phyloP scores from a whole-genome alignment of 1,140 invertebrate species.

The Drosophila chauvacae region DNA sequence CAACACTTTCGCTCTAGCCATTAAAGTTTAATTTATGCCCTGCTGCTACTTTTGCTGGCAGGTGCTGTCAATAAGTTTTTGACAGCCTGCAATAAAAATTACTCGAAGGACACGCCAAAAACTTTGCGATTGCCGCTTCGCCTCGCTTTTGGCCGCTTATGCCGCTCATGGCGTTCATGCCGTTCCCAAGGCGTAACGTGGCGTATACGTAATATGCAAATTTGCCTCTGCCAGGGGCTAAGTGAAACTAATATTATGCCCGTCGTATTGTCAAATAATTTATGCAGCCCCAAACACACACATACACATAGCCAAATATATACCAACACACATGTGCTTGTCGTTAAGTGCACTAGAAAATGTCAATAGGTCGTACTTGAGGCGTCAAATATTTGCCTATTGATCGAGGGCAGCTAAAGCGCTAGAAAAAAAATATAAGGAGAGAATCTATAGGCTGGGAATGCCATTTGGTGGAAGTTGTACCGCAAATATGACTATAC shows the following conservation, averaged over 20 bases:
- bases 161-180: conserved; percentile 1
- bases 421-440: conserved; percentile 16
- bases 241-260: conserved; percentile 79
- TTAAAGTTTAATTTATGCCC: conserved; percentile 62
- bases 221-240: conserved; percentile 34
- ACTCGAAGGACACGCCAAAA: conserved; percentile 53
- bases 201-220: conserved; percentile 79
- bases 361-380: conserved; percentile 70
- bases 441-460: background rate
- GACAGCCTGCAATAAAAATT: conserved; percentile 62
- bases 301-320: background rate
- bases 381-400: conserved; percentile 75
- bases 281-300: conserved; percentile 61
- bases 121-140: conserved; percentile 46
- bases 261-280: conserved; percentile 75
- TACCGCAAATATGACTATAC: background rate
- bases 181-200: conserved; percentile 32
- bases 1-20: conserved; percentile 42
- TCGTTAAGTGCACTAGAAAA: conserved; percentile 71
- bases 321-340: conserved; percentile 43
- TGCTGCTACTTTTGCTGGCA: conserved; percentile 50
- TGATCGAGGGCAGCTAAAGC: conserved; percentile 50
- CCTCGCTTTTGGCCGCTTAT: background rate
- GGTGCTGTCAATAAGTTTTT: conserved; percentile 67
- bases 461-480: conserved; percentile 4